A percentile compares a stretch with the other conserved stretches of the same genome.
Evolutionary conservation across 2,888 invertebrate species (phyloP).

Genomic region (Lagria hirta): DNA sequence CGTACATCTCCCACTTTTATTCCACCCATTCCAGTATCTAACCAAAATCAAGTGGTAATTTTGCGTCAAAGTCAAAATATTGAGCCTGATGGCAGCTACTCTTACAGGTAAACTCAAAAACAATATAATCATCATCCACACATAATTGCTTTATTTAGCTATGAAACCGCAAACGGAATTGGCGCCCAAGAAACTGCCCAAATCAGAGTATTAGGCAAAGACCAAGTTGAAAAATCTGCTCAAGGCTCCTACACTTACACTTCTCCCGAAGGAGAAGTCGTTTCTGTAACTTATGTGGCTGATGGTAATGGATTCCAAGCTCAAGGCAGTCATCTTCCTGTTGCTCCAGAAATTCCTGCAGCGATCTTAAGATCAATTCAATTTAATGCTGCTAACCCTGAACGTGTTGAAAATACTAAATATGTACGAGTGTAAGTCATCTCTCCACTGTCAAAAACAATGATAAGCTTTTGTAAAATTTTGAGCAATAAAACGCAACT

Average conservation of each 20-base stretch:
- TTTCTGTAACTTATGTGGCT: conserved; percentile 48
- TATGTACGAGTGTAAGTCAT: too few species aligned
- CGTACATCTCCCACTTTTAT: neutral
- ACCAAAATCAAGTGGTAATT: conserved; percentile 5
- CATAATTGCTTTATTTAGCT: conserved; percentile 50
- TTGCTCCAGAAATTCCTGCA: conserved; percentile 49
- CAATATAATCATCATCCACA: too few species aligned
- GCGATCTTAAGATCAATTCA: conserved; percentile 40
- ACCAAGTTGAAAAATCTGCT: conserved; percentile 28
- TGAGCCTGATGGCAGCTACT: conserved; percentile 55
- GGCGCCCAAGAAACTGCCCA: conserved; percentile 30
- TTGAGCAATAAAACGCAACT: too few species aligned
- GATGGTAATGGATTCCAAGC: conserved; percentile 43
- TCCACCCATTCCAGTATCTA: neutral
- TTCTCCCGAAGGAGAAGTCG: conserved; percentile 45
- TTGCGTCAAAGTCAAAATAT: conserved; percentile 47
- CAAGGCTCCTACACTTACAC: conserved; percentile 35
- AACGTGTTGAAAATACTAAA: too few species aligned
- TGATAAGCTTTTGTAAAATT: too few species aligned
- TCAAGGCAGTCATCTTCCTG: conserved; percentile 44
- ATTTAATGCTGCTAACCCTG: too few species aligned
- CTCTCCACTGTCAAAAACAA: too few species aligned
- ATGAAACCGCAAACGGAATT: conserved; percentile 63
- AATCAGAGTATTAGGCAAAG: conserved; percentile 51
- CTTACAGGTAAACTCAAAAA: conserved; percentile 54